Conservation (phyloP, 1,140 invertebrate genomes). For the Paraescarpia echinospica region DNA sequence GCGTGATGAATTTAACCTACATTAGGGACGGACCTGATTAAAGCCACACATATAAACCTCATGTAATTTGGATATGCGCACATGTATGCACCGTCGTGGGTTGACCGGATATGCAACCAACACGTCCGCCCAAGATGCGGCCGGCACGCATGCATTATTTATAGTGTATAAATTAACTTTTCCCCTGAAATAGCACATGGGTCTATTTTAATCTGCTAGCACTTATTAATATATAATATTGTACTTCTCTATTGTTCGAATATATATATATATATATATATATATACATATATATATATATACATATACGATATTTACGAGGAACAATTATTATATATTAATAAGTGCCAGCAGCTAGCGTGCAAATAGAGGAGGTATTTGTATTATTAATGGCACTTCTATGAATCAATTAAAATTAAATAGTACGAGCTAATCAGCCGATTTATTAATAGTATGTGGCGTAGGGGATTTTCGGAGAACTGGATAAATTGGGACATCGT, state of each 20-base stretch:
- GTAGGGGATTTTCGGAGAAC: no score
- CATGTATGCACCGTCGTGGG: not conserved
- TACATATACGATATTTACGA: no score
- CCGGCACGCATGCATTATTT: not conserved
- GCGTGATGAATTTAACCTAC: not conserved
- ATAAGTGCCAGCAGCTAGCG: no score
- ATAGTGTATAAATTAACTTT: not conserved
- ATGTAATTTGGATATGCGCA: not conserved
- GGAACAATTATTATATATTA: no score
- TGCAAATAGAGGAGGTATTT: no score
- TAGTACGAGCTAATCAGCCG: no score
- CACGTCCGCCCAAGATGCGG: not conserved
- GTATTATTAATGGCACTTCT: no score
- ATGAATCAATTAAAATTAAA: no score
- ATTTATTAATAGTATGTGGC: no score
- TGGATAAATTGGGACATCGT: no score
- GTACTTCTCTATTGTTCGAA: not conserved
- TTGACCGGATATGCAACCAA: not conserved
- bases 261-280: not conserved
- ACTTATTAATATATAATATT: not conserved
- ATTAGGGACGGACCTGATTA: not conserved
- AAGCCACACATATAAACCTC: not conserved
- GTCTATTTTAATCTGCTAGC: not conserved
- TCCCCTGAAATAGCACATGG: not conserved
- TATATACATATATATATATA: no score